Evolutionary conservation across 2,888 invertebrate genomes (phyloP).

Genomic region (Stegana nigrithorax): DNA sequence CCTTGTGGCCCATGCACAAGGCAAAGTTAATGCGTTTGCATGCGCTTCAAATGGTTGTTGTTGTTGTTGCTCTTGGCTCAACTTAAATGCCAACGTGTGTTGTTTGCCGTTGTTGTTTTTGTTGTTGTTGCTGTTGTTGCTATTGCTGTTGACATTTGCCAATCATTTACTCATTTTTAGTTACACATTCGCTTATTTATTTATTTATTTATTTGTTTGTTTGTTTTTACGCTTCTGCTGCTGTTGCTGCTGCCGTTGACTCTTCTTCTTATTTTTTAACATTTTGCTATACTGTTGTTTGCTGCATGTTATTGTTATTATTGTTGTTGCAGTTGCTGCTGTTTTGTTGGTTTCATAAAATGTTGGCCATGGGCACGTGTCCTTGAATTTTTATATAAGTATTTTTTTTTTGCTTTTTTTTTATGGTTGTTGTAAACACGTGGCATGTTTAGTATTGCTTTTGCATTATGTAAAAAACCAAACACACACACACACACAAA

Average conservation of each 20-base stretch:
- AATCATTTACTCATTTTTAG: neutral
- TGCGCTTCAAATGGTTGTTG: neutral
- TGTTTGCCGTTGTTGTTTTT: neutral
- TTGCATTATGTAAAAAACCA: constrained; percentile 5
- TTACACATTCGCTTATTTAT: constrained; percentile 5
- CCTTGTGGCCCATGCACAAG: neutral
- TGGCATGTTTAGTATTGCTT: neutral
- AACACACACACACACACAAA: neutral
- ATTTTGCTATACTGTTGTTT: no score
- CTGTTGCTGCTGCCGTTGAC: neutral
- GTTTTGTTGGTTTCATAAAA: neutral
- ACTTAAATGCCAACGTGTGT: neutral
- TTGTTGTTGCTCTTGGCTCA: no score
- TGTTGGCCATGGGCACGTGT: neutral
- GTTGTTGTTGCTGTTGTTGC: no score
- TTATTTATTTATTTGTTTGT: constrained; percentile 12
- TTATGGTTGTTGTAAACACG: neutral
- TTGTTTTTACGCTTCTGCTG: neutral
- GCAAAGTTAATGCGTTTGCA: neutral
- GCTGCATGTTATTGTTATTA: neutral
- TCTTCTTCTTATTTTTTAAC: no score
- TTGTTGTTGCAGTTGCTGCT: no score
- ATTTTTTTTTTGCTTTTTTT: no score
- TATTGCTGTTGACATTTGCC: constrained; percentile 7
- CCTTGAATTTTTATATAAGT: constrained; percentile 13